Evolutionary conservation across 37 sponge, comb jelly and placozoan species (phyloP).

Genomic region (Ephydatia muelleri): DNA sequence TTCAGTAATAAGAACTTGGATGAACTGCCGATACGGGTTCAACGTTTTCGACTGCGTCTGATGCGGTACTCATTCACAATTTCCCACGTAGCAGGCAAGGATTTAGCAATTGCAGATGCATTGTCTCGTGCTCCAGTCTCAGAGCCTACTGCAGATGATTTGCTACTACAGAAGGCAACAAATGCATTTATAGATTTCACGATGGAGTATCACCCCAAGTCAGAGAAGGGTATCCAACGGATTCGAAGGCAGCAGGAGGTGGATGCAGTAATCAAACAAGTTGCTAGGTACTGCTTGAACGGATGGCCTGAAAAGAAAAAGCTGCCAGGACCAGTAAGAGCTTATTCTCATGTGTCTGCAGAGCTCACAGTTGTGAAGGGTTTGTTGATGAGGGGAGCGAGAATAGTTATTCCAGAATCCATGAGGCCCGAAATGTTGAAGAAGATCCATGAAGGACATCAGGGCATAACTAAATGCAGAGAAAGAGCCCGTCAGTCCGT

Average conservation of each 20-base stretch:
- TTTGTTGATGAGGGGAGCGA: slow-evolving; percentile 29
- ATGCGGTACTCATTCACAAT: slow-evolving; percentile 51
- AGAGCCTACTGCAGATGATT: background rate
- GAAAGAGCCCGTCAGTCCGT: slow-evolving; percentile 35
- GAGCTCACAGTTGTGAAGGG: slow-evolving; percentile 39
- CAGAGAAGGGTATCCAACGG: slow-evolving; percentile 30
- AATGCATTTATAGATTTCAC: background rate
- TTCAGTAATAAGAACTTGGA: slow-evolving; percentile 51
- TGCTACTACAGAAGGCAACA: background rate
- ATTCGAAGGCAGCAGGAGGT: slow-evolving; percentile 25
- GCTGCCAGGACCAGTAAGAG: background rate
- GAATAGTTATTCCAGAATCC: slow-evolving; percentile 32
- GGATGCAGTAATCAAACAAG: slow-evolving; percentile 32
- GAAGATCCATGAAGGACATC: slow-evolving; percentile 45
- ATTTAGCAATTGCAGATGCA: slow-evolving; percentile 49
- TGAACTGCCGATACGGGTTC: slow-evolving; percentile 41
- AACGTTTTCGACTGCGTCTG: slow-evolving; percentile 47
- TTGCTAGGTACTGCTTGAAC: slow-evolving; percentile 14
- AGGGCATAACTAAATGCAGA: slow-evolving; percentile 47
- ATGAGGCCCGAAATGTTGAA: slow-evolving; percentile 20
- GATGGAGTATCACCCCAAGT: slow-evolving; percentile 16
- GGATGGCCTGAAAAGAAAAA: slow-evolving; percentile 31
- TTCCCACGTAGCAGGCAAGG: slow-evolving; percentile 58
- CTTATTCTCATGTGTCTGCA: slow-evolving; percentile 11
- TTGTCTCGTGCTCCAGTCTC: slow-evolving; percentile 40